A percentile compares a stretch with the other conserved stretches of the same genome.
These are phyloP conservation scores for Eupsilia transversa DNA, from an alignment of 2,888 invertebrate genomes.

Conservation along the genomic window DNA sequence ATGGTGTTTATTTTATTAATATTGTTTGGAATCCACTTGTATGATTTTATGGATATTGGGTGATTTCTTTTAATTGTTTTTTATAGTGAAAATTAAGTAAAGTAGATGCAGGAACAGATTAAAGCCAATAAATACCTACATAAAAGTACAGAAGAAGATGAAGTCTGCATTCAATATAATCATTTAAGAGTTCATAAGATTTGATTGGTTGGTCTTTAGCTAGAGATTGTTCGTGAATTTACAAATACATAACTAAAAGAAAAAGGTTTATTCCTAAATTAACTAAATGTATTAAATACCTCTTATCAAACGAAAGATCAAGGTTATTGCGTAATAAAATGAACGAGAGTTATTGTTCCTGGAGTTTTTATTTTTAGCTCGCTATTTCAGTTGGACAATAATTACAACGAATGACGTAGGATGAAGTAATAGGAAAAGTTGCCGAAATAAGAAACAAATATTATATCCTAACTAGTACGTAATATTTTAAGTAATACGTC, in stretches of 20 bases:
- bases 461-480: conserved; percentile 4
- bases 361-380: conserved; percentile 43
- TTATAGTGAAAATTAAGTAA: no score
- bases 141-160: background rate
- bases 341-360: conserved; percentile 25
- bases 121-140: background rate
- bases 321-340: conserved; percentile 25
- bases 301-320: background rate
- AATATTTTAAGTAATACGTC: conserved; percentile 26
- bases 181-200: no score
- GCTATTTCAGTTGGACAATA: conserved; percentile 28
- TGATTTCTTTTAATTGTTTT: background rate
- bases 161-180: background rate
- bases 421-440: conserved; percentile 36
- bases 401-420: conserved; percentile 35
- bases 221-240: background rate
- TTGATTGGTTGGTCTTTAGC: background rate
- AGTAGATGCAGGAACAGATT: no score
- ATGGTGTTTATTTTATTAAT: background rate
- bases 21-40: background rate
- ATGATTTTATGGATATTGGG: background rate
- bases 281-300: background rate
- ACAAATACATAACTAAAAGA: background rate
- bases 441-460: background rate
- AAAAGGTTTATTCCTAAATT: background rate